Percentiles rank a stretch among this genome's conserved stretches.
phyloP scores from a whole-genome alignment of 2,797 vertebrate genomes.

The Antrozous pallidus region DNA sequence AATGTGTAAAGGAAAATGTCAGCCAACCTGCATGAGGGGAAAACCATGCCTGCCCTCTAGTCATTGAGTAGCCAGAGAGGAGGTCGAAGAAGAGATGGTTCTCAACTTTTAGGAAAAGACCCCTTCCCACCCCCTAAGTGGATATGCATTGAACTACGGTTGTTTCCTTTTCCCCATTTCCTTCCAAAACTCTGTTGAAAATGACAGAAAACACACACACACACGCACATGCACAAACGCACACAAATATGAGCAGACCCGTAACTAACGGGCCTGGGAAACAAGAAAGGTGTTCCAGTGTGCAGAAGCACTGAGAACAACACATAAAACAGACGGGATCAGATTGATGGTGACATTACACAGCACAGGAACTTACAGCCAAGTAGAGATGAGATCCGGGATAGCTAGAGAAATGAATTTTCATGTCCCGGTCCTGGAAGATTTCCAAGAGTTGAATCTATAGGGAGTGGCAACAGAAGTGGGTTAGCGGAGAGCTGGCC shows the following conservation, averaged over 20 bases:
- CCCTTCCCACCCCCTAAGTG: not conserved
- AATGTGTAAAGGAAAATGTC: not conserved
- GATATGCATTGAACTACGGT: not conserved
- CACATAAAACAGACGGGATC: not conserved
- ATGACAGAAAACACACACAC: not conserved
- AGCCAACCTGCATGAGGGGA: not conserved
- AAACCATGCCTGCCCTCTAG: not conserved
- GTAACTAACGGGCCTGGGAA: not conserved
- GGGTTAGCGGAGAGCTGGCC: not conserved
- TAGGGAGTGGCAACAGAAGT: not conserved
- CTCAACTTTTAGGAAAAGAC: not conserved
- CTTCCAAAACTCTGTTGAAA: slow-evolving; percentile 1
- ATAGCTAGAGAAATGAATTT: slow-evolving; percentile 18
- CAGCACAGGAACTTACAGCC: not conserved
- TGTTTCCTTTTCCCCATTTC: not conserved
- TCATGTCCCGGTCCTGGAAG: slow-evolving; percentile 42
- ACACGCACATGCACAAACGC: not conserved
- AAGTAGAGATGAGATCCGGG: not conserved
- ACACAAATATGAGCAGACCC: not conserved
- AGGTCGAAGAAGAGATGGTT: not conserved
- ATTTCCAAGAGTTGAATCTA: not conserved
- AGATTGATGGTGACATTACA: not conserved
- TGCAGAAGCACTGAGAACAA: not conserved
- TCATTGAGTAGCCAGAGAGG: not conserved
- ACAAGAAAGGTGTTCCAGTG: not conserved